These are phyloP conservation scores for Drosophila yakuba DNA, from an alignment of 1,140 invertebrate genomes.

Conservation along the genomic window DNA sequence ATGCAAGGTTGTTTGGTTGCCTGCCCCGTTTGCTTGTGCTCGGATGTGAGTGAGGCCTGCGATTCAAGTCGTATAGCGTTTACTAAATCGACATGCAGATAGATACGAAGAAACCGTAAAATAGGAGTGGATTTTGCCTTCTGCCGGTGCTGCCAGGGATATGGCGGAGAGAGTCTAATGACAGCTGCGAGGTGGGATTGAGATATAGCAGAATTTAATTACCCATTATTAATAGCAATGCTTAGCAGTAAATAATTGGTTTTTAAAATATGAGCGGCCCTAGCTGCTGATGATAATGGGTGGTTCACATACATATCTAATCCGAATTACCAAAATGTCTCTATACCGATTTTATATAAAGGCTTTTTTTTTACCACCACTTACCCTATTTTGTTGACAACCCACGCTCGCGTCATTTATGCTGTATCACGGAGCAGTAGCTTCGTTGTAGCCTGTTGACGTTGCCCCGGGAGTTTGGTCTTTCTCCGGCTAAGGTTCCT, in stretches of 20 bases:
- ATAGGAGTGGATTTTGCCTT: slow-evolving; percentile 21
- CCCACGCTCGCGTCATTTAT: slow-evolving; percentile 37
- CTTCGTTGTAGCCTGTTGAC: slow-evolving; percentile 26
- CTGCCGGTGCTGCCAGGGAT: neutral
- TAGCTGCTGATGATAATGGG: no score
- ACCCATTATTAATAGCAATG: no score
- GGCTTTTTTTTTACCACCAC: slow-evolving; percentile 3
- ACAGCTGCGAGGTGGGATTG: slow-evolving; percentile 33
- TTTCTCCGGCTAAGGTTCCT: slow-evolving; percentile 1
- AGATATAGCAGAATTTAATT: neutral
- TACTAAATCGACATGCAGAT: slow-evolving; percentile 48
- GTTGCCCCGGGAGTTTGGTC: slow-evolving; percentile 14
- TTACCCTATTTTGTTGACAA: slow-evolving; percentile 25
- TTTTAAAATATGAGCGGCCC: neutral
- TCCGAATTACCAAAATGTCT: no score
- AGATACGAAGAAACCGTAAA: slow-evolving; percentile 36
- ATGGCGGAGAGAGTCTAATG: slow-evolving; percentile 16
- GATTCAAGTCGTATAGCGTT: slow-evolving; percentile 44
- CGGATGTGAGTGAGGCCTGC: slow-evolving; percentile 50
- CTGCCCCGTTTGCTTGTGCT: slow-evolving; percentile 32
- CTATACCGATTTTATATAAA: neutral
- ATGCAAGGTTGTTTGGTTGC: slow-evolving; percentile 8
- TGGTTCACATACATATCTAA: no score
- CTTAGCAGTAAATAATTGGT: neutral
- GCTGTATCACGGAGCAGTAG: slow-evolving; percentile 24